Conservation (phyloP, 2,113 vertebrate genomes). For the Erythrocebus patas region DNA sequence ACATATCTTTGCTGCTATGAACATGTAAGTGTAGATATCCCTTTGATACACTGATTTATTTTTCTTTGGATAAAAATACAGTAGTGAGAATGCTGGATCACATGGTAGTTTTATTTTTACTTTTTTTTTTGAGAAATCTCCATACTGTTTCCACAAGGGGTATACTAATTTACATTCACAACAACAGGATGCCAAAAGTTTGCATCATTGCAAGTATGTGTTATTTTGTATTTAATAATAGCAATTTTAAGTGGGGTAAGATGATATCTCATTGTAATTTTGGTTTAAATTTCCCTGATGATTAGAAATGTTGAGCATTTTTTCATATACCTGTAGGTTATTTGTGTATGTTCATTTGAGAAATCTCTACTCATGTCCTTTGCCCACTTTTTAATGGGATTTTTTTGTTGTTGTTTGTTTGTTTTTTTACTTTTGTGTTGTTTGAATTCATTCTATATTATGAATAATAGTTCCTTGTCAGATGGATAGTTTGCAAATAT, state of each 20-base stretch:
- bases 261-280: neutral
- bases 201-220: neutral
- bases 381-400: neutral
- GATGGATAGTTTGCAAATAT: neutral
- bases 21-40: neutral
- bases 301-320: neutral
- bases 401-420: neutral
- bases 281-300: neutral
- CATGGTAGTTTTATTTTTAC: neutral
- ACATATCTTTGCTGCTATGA: neutral
- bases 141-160: neutral
- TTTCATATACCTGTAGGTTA: neutral
- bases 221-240: neutral
- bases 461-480: neutral
- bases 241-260: neutral
- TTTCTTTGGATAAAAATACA: neutral
- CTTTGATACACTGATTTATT: neutral
- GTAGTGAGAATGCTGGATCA: neutral
- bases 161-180: neutral
- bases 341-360: neutral
- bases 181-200: neutral
- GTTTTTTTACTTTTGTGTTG: neutral
- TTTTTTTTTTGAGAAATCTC: neutral
- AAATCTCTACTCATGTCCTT: neutral
- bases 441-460: neutral